A percentile compares a stretch with the other conserved stretches of the same genome.
phyloP scores from a whole-genome alignment of 2,888 invertebrate species.

The Lasiommata megera region DNA sequence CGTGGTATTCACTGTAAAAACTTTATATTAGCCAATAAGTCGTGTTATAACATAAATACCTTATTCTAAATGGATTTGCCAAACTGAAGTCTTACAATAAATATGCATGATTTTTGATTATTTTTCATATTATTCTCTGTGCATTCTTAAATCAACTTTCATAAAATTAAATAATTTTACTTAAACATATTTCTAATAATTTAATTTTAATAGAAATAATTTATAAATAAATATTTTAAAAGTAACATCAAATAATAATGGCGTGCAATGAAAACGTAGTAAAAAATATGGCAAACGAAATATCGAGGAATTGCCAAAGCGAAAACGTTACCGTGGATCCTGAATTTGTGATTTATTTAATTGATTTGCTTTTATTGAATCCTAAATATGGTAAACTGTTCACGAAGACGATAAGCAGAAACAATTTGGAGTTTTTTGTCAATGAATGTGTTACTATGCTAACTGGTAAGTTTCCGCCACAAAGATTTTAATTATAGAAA shows the following conservation, averaged over 20 bases:
- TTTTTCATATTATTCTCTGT: too few relatives aligned
- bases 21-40: too few relatives aligned
- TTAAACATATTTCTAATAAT: not conserved
- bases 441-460: conserved; percentile 73
- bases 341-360: conserved; percentile 76
- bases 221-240: not conserved
- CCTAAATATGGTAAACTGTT: conserved; percentile 80
- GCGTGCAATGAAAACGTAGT: conserved; percentile 73
- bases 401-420: conserved; percentile 65
- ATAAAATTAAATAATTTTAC: too few relatives aligned
- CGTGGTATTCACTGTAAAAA: too few relatives aligned
- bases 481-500: too few relatives aligned
- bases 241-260: conserved; percentile 40
- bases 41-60: too few relatives aligned
- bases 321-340: conserved; percentile 63
- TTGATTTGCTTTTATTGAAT: conserved; percentile 77
- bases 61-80: too few relatives aligned
- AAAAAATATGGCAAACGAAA: conserved; percentile 82
- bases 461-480: conserved; percentile 58
- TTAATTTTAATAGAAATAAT: not conserved
- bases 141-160: too few relatives aligned
- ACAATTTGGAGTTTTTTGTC: conserved; percentile 77
- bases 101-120: too few relatives aligned
- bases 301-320: conserved; percentile 74
- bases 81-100: too few relatives aligned